phyloP scores from a whole-genome alignment of 2,888 invertebrate species.

The Mesorhabditis belari region DNA sequence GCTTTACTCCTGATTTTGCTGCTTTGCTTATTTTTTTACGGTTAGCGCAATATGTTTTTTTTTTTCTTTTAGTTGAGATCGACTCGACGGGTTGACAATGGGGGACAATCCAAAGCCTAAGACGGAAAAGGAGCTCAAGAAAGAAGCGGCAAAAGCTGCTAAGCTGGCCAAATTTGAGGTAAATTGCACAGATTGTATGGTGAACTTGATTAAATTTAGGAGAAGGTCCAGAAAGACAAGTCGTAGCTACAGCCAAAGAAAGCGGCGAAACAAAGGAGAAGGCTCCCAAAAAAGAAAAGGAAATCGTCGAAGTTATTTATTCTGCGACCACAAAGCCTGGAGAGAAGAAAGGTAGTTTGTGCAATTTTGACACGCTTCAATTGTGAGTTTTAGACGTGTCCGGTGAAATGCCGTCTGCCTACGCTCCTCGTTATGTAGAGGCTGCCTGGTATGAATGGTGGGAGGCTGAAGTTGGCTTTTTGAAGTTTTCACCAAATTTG shows the following conservation, averaged over 20 bases:
- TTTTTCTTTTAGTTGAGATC: too few species aligned
- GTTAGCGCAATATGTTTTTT: too few species aligned
- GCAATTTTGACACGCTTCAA: not conserved
- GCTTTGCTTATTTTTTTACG: too few species aligned
- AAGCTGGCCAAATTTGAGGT: conserved; percentile 74
- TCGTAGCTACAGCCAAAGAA: conserved; percentile 24
- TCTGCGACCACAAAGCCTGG: conserved; percentile 69
- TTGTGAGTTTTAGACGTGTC: conserved; percentile 62
- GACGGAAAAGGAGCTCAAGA: conserved; percentile 39
- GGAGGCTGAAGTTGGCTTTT: conserved; percentile 72
- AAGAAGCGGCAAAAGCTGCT: conserved; percentile 83
- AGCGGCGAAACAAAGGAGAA: conserved; percentile 36
- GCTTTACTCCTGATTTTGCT: too few species aligned
- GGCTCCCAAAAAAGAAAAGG: conserved; percentile 35
- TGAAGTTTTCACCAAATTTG: too few species aligned
- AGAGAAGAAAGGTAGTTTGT: conserved; percentile 70
- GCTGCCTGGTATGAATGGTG: conserved; percentile 99
- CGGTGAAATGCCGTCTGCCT: conserved; percentile 80
- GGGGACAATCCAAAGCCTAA: conserved; percentile 19
- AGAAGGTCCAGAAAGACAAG: conserved; percentile 60
- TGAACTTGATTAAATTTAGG: too few species aligned
- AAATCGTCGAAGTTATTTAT: conserved; percentile 66
- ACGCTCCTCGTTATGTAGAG: conserved; percentile 92
- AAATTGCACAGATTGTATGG: too few species aligned
- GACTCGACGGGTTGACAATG: too few species aligned